A percentile compares a stretch with the other conserved stretches of the same genome.
Conservation (phyloP, 2,797 vertebrate genomes). For the Manis crassicaudata region DNA sequence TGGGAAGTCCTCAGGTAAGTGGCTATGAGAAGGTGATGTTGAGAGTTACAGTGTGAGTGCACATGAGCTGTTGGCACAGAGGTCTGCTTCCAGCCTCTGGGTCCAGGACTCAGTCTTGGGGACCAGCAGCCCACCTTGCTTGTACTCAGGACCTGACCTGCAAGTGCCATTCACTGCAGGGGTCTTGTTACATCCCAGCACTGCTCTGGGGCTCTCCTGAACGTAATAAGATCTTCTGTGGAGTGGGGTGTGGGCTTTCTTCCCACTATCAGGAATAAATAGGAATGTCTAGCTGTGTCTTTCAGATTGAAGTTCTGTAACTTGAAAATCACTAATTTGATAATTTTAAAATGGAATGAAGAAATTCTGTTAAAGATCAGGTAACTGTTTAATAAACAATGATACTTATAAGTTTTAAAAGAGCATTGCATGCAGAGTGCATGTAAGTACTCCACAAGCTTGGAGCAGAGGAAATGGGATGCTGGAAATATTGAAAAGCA, state of each 20-base stretch:
- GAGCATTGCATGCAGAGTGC: neutral
- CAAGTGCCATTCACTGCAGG: neutral
- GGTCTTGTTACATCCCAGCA: neutral
- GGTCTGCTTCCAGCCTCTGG: neutral
- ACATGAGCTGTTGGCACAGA: neutral
- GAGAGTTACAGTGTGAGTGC: neutral
- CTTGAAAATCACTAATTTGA: neutral
- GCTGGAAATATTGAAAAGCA: neutral
- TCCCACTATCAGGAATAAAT: neutral
- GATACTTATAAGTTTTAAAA: neutral
- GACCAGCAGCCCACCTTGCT: neutral
- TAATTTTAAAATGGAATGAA: neutral
- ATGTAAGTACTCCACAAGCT: neutral
- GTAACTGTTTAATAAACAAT: neutral
- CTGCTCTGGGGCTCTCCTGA: neutral
- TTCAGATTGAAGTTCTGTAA: constrained; percentile 19
- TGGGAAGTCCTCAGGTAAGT: neutral
- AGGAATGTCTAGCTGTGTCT: neutral
- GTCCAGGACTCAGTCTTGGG: neutral
- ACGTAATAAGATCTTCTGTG: no score
- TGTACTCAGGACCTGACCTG: neutral
- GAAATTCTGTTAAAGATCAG: constrained; percentile 2
- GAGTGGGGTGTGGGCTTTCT: neutral
- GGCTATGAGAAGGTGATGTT: neutral
- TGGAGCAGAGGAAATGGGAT: neutral